Base-by-base conservation (phyloP, 2,113 vertebrate species). In the Cinclus cinclus region DNA sequence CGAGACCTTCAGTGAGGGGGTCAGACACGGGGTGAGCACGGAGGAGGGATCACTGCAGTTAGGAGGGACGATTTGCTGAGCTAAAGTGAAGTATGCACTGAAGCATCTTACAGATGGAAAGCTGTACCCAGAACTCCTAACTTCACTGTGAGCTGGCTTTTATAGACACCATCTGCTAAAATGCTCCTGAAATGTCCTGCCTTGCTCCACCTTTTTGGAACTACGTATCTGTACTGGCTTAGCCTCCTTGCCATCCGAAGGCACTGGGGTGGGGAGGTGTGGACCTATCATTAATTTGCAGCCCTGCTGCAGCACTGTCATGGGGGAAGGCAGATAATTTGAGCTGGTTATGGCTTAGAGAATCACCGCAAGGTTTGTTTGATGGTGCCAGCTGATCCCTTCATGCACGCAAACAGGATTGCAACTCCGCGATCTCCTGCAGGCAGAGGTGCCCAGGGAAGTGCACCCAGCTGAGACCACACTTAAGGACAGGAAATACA, bases 21-120 rank as follows among this genome's bases (percentile, higher is more conserved):
- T 92, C 42, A 28, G 42, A 63, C 3, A 1, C 5, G 24, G 22
- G 7, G 20, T 30, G 24, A 65, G 58, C 23, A 20, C 7, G 22
- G 14, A 65, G 19, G 16, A 80, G 15, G 15, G 21, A 73, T 68
- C 4, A 0, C 13, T 80, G 63, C 47, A 58, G 44, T 37, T 16
- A 67, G 27, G 18, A 67, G 14, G 6, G 12, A 35, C 41, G 52
- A 47, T 52, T 52, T 0, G 0, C 35, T 52, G 20, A 70, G 27
- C 18, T 80, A 27, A 84, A 76, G 8, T 6, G 46, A 74, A 85
- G 31, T 11, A 78, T 4, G 16, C 12, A 56, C 23, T 83, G 63
- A 75, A 78, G 27, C 2, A 11, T 19, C 64, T 59, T 31, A 15
- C 13, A 16, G 25, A 73, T 4, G 17, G 18, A 69, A 70, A 90